Conservation (phyloP, 1,140 invertebrate genomes). For the Caenorhabditis tropicalis region DNA sequence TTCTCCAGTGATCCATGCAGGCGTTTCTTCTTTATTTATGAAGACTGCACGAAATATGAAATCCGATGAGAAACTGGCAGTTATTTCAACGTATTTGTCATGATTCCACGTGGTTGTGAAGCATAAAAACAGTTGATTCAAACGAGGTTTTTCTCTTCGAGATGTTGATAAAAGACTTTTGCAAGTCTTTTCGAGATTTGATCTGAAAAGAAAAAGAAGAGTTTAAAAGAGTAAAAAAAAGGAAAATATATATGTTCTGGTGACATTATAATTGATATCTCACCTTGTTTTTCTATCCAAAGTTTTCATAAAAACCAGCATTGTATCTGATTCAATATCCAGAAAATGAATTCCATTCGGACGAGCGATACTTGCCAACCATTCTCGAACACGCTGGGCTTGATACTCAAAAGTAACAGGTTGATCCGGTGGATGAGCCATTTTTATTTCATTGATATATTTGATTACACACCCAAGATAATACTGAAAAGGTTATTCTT, state of each 20-base stretch:
- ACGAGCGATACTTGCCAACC: neutral
- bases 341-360: neutral
- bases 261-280: no score
- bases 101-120: constrained; percentile 23
- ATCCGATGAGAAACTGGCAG: neutral
- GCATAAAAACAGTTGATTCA: neutral
- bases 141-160: neutral
- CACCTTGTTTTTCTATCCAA: constrained; percentile 3
- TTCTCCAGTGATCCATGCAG: neutral
- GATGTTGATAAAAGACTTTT: neutral
- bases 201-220: neutral
- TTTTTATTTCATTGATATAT: neutral
- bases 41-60: neutral
- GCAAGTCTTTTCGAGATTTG: neutral
- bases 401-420: neutral
- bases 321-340: neutral
- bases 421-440: neutral
- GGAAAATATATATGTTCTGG: no score
- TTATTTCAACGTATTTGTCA: constrained; percentile 5
- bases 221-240: no score
- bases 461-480: neutral
- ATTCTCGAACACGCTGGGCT: neutral
- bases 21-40: neutral
- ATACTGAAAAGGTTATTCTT: no score
- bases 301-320: neutral